These are phyloP conservation scores for Nymphalis c-album DNA, from an alignment of 2,888 invertebrate genomes.

Conservation along the genomic window DNA sequence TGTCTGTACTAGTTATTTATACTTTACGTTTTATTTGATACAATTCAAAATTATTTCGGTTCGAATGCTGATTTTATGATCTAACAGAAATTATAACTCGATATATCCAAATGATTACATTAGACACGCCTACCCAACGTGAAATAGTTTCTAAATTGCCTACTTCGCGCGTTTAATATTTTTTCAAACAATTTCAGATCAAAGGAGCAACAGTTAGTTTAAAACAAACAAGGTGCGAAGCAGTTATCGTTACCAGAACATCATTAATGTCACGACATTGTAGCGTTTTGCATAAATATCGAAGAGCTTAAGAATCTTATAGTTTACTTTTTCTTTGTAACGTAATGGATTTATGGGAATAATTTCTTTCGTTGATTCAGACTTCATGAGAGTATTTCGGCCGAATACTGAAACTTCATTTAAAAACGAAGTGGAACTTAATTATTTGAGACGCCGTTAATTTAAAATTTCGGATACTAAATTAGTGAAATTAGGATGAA, in stretches of 20 bases:
- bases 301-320: conserved; percentile 16
- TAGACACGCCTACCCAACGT: background rate
- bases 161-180: conserved; percentile 20
- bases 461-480: no score
- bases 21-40: no score
- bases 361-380: background rate
- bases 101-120: conserved; percentile 2
- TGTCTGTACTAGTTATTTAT: no score
- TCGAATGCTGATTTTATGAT: background rate
- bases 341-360: background rate
- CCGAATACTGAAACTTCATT: no score
- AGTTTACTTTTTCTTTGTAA: conserved; percentile 17
- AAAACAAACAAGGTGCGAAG: conserved; percentile 25
- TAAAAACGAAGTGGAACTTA: no score
- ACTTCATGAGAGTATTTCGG: background rate
- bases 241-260: conserved; percentile 26
- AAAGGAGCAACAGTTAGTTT: conserved; percentile 17
- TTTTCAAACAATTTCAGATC: conserved; percentile 23
- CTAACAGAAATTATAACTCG: background rate
- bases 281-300: conserved; percentile 22
- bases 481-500: no score
- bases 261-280: conserved; percentile 29
- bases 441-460: no score
- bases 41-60: background rate
- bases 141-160: background rate